Base-by-base conservation (phyloP, 2,888 invertebrate genomes). In the Oxytorus armatus region DNA sequence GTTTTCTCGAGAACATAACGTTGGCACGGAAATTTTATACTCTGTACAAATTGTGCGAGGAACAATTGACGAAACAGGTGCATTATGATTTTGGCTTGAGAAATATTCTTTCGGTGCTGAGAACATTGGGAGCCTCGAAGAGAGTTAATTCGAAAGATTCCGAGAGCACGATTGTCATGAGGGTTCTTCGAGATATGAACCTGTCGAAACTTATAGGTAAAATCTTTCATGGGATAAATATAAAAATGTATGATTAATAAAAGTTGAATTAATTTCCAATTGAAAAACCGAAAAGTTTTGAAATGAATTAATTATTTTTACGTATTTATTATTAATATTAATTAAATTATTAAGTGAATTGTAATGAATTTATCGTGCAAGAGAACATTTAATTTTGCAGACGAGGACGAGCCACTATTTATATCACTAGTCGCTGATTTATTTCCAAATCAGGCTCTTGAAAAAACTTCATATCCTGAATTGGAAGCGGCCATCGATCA, bases 351-450 rank as follows among this genome's bases (percentile, higher is more conserved):
- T n/a, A n/a, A n/a, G n/a, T n/a, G n/a, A n/a, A n/a, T n/a, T n/a
- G n/a, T n/a, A n/a, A n/a, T n/a, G n/a, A n/a, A 44, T 7, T 44
- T 44, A 25, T 21, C 10, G 25, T 25, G 4, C 11, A 3, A 25
- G 14, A 42, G 10, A 16, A 65, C 10, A 33, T 21, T 29, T n/a
- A 21, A 29, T n/a, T 23, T 90, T 90, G 79, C 92, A 92, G 98
- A 99, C 89, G 98, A 99, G 92, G 99, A 99, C 90, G 99, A 99
- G 89, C 98, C 99, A 0, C 93, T 99, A n/a, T 99, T 99, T 90
- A 97, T 98, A 92, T 98, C 98, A 0, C 93, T 99, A 49, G 98
- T 99, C 23, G 96, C 98, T 36, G 99, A 99, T 93, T 93, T 99
- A 86, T 99, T 99, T 92, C 99, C 99, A 0, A 98, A 98, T 92